phyloP scores from a whole-genome alignment of 2,797 vertebrate species.

The Tauraco hartlaubi region DNA sequence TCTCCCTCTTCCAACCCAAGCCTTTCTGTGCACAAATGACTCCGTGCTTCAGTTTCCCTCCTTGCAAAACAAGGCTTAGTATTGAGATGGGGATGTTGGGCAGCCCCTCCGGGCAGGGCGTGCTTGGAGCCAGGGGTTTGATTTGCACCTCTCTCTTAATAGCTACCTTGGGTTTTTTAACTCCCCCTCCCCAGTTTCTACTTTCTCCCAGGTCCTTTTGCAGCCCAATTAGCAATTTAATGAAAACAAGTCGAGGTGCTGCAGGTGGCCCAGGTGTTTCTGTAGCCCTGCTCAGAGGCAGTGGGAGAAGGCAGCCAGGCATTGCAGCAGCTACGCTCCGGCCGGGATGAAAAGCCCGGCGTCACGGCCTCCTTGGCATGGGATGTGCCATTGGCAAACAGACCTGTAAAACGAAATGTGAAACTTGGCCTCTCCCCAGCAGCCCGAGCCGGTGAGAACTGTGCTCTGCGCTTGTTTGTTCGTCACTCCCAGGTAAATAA shows the following conservation, averaged over 20 bases:
- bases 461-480: conserved; percentile 35
- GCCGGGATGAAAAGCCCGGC: background rate
- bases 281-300: background rate
- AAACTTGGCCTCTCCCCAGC: conserved; percentile 55
- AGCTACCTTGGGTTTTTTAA: rapidly evolving
- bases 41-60: background rate
- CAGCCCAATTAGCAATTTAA: background rate
- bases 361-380: background rate
- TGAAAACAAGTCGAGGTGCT: background rate
- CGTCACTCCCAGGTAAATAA: conserved; percentile 72
- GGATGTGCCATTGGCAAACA: conserved; percentile 4
- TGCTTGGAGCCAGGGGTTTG: background rate
- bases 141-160: background rate
- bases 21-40: rapidly evolving
- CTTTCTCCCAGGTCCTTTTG: background rate
- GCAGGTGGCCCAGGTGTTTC: background rate
- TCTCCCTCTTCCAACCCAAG: rapidly evolving
- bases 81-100: rapidly evolving
- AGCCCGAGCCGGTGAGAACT: conserved; percentile 26
- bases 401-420: background rate
- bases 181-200: background rate
- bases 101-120: background rate
- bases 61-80: background rate
- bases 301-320: background rate
- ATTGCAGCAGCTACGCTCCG: rapidly evolving